Base-by-base conservation (phyloP, 2,888 invertebrate genomes). In the Melinopterus prodromus region DNA sequence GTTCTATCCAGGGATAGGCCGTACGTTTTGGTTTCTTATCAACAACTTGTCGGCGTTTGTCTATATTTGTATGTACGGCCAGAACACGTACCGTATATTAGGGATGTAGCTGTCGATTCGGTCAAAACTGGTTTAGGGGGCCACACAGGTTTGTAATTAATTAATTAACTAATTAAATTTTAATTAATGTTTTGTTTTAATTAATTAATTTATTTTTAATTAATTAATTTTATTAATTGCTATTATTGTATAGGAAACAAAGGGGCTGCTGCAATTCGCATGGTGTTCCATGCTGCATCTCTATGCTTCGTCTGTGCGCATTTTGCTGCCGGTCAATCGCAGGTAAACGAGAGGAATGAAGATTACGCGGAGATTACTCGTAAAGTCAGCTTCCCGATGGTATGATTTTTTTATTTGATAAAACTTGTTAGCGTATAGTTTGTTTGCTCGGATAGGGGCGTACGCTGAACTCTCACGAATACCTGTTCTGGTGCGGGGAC, bases 401-500 rank as follows among this genome's bases (percentile, higher is more conserved):
- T 90, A 87, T 84, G 16, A 75, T 70, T 9, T 70, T 71, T 38
- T 6, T 6, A 38, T 26, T 5, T 16, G 6, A 71, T 26, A 71
- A 71, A 26, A 16, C 5, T 16, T 6, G 26, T 12, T 6, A 77
- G 7, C 9, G 16, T 26, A 4, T 71, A 12, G 15, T 69, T 15
- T 12, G n/a, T 53, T 74, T 71, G 37, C 26, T 76, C 76, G 71
- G 26, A 6, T 72, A 92, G 92, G 98, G 97, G 9, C 92, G 98
- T 81, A 95, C 96, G 0, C 90, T 99, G 6, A 96, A 97, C 88
- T 96, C 98, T 0, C 99, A 99, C 88, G 99, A 99, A 90, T 99
- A 98, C 88, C 95, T 99, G 0, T 99, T 99, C 90, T 99, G 99
- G 99, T 98, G 99, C 89, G 99, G 99, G 0, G 99, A 99, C 90